Evolutionary conservation across 1,140 invertebrate genomes (phyloP).

Genomic region (Kradibia gibbosae): DNA sequence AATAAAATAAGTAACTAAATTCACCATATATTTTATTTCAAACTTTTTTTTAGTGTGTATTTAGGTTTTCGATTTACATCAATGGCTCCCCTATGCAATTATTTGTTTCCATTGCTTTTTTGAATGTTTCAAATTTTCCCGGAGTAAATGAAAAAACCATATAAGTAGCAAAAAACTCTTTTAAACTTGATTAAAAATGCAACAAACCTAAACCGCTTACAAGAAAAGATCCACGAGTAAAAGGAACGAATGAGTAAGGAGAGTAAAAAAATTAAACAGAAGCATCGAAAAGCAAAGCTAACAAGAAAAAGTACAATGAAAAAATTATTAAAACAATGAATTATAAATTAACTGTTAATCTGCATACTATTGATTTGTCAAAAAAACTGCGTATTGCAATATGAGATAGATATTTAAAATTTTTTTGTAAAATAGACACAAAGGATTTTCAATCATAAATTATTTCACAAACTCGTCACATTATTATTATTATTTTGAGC

Average conservation of each 20-base stretch:
- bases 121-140: neutral
- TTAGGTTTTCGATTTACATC: neutral
- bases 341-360: neutral
- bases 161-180: slow-evolving; percentile 24
- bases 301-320: neutral
- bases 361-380: no score
- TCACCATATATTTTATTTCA: neutral
- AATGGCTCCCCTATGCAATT: neutral
- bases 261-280: neutral
- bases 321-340: slow-evolving; percentile 34
- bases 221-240: slow-evolving; percentile 18
- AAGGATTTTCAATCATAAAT: no score
- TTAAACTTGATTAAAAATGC: slow-evolving; percentile 38
- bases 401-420: no score
- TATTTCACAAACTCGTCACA: no score
- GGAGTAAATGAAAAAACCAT: neutral
- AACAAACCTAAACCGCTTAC: neutral
- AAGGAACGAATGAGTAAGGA: neutral
- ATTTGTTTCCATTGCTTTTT: slow-evolving; percentile 2
- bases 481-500: no score
- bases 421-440: no score
- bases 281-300: slow-evolving; percentile 13
- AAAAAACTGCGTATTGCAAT: no score
- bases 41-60: neutral
- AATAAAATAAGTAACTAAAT: neutral